A percentile compares a stretch with the other conserved stretches of the same genome.
These are phyloP conservation scores for Globicephala melas DNA, from an alignment of 2,113 vertebrate genomes.

Conservation along the genomic window DNA sequence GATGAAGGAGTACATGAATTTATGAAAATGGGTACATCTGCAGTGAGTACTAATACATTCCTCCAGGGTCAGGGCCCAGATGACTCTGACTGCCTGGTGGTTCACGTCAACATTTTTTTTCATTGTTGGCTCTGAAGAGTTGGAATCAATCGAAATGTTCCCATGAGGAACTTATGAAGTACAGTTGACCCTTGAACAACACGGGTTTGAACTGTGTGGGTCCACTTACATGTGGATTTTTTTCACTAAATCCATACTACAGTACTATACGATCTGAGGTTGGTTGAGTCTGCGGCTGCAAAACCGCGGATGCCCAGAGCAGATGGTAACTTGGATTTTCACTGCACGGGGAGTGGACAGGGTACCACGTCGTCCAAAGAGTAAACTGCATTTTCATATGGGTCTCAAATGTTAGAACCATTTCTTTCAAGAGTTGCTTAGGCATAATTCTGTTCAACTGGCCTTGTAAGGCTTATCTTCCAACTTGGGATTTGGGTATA, in stretches of 20 bases:
- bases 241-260: neutral
- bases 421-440: neutral
- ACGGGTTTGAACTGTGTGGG: neutral
- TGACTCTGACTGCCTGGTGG: neutral
- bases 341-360: neutral
- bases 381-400: neutral
- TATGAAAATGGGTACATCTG: neutral
- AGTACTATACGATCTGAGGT: neutral
- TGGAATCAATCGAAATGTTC: neutral
- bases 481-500: neutral
- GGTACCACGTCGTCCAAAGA: neutral
- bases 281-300: neutral
- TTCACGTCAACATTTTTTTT: neutral
- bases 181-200: neutral
- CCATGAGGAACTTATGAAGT: neutral
- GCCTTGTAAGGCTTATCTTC: neutral
- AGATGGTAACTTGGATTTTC: neutral
- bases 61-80: neutral
- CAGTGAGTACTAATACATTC: neutral
- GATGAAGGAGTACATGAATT: neutral
- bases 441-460: neutral
- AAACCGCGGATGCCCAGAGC: neutral
- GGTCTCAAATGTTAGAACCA: neutral
- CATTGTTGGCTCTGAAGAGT: neutral
- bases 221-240: neutral